phyloP scores from a whole-genome alignment of 2,888 invertebrate species.

The Andrena trimmerana region DNA sequence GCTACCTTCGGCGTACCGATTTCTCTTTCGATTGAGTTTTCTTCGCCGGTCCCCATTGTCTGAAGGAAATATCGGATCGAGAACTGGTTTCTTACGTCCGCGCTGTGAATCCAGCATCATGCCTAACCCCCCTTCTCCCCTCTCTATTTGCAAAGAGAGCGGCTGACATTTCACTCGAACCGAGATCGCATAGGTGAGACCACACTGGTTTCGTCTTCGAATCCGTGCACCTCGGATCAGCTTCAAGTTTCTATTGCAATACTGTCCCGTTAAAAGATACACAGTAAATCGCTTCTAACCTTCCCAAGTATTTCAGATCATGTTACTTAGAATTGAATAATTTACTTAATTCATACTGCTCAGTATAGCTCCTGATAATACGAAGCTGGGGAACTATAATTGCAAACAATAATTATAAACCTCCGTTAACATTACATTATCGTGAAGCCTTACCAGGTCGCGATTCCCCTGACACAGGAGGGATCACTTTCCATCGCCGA shows the following conservation, averaged over 20 bases:
- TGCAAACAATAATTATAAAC: too few relatives aligned
- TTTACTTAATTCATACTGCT: too few relatives aligned
- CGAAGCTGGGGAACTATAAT: too few relatives aligned
- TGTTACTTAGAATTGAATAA: too few relatives aligned
- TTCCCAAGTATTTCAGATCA: too few relatives aligned
- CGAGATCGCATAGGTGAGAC: constrained; percentile 31
- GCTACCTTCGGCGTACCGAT: constrained; percentile 52
- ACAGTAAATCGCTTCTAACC: too few relatives aligned
- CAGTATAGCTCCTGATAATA: too few relatives aligned
- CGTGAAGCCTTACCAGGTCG: neutral
- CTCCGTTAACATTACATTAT: neutral
- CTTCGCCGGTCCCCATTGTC: constrained; percentile 55
- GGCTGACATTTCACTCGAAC: constrained; percentile 78
- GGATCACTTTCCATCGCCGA: constrained; percentile 19
- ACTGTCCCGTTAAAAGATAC: too few relatives aligned
- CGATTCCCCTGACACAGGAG: neutral
- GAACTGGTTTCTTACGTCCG: constrained; percentile 53
- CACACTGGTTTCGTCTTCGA: constrained; percentile 34
- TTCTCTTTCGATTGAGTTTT: constrained; percentile 59
- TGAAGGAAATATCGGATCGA: constrained; percentile 57
- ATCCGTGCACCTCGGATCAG: constrained; percentile 11
- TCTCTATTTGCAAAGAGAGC: constrained; percentile 64
- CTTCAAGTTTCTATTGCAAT: neutral
- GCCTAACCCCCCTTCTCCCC: constrained; percentile 44
- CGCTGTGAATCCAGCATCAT: constrained; percentile 51